Percentiles rank a stretch among this genome's conserved stretches.
Evolutionary conservation across 1,140 invertebrate genomes (phyloP).

Genomic region (Centruroides vittatus): DNA sequence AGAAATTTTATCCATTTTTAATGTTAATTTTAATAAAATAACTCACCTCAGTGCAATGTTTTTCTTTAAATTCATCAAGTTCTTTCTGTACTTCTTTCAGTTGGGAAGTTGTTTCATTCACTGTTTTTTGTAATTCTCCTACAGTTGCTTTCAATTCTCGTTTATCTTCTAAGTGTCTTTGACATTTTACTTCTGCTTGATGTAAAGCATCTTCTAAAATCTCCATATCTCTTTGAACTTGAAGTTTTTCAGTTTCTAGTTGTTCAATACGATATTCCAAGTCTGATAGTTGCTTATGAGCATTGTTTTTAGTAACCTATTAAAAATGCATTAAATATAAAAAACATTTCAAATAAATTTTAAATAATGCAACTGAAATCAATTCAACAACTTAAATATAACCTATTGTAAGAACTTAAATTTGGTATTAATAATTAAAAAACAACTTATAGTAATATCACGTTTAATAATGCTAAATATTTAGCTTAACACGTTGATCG

Average conservation of each 20-base stretch:
- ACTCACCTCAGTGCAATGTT: constrained; percentile 26
- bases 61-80: constrained; percentile 41
- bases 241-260: constrained; percentile 50
- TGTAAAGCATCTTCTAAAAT: constrained; percentile 36
- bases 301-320: constrained; percentile 56
- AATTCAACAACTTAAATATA: no score
- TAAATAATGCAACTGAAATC: not conserved
- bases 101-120: constrained; percentile 41
- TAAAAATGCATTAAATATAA: not conserved
- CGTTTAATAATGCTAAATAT: no score
- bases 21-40: no score
- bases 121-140: constrained; percentile 47
- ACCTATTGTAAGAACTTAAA: no score
- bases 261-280: constrained; percentile 61
- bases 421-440: no score
- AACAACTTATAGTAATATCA: no score
- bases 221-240: constrained; percentile 51
- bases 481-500: no score
- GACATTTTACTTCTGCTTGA: constrained; percentile 29
- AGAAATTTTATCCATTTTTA: no score
- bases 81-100: constrained; percentile 40
- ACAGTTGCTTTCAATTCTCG: constrained; percentile 47
- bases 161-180: constrained; percentile 61
- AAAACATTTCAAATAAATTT: not conserved
- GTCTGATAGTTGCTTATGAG: constrained; percentile 61